Percentiles rank a stretch among this genome's conserved stretches.
Conservation (phyloP, 2,888 invertebrate genomes). For the Calliopum simillimum region DNA sequence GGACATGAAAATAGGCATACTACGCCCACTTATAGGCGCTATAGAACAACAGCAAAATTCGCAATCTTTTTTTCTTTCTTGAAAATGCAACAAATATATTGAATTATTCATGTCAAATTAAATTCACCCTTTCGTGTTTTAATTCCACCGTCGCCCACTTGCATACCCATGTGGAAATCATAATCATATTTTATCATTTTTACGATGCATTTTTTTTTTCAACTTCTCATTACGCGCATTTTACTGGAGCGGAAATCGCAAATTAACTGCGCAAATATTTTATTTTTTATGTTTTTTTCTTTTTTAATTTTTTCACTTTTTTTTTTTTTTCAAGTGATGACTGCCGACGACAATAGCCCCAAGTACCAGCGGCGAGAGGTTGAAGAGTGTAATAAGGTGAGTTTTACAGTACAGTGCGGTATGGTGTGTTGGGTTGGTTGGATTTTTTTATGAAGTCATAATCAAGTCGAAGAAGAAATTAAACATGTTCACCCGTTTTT, state of each 20-base stretch:
- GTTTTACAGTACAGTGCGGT: too few relatives aligned
- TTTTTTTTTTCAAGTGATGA: background rate
- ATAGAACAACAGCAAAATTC: too few relatives aligned
- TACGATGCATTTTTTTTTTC: constrained; percentile 2
- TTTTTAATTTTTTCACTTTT: background rate
- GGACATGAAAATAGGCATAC: too few relatives aligned
- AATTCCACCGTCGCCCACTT: too few relatives aligned
- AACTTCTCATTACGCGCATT: constrained; percentile 42
- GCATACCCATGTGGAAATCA: too few relatives aligned
- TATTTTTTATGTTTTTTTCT: background rate
- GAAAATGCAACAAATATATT: too few relatives aligned
- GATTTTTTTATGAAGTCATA: constrained; percentile 6
- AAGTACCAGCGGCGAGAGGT: background rate
- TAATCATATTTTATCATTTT: too few relatives aligned
- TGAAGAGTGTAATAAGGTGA: background rate
- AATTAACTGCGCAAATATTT: constrained; percentile 58
- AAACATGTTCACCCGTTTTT: background rate
- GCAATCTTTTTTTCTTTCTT: too few relatives aligned
- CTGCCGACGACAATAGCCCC: background rate
- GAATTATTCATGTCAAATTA: too few relatives aligned
- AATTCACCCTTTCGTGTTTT: too few relatives aligned
- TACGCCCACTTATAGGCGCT: too few relatives aligned
- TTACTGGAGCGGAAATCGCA: constrained; percentile 59
- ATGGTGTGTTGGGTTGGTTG: background rate
- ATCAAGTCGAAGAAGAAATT: constrained; percentile 6